phyloP scores from a whole-genome alignment of 2,888 invertebrate genomes.

The Celastrina argiolus region DNA sequence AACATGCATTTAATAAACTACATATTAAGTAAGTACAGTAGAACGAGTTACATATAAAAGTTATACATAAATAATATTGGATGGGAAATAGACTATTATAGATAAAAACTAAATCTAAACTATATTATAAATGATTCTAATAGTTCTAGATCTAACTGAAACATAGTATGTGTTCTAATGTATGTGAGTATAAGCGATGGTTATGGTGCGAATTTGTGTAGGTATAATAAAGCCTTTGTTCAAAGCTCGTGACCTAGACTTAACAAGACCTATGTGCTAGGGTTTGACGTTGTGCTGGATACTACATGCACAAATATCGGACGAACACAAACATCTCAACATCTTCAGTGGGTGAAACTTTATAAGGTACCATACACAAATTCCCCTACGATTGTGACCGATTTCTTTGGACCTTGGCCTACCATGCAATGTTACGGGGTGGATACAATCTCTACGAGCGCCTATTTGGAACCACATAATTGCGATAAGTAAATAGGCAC shows the following conservation, averaged over 20 bases:
- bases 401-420: slow-evolving; percentile 46
- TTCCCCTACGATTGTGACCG: slow-evolving; percentile 59
- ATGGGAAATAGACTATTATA: not conserved
- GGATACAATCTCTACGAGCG: slow-evolving; percentile 39
- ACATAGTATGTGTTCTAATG: slow-evolving; percentile 13
- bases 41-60: not conserved
- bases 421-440: slow-evolving; percentile 59
- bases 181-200: slow-evolving; percentile 22
- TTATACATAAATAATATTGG: no score
- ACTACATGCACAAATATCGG: slow-evolving; percentile 63
- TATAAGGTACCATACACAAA: slow-evolving; percentile 78
- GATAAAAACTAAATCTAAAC: not conserved
- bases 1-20: not conserved
- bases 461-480: not conserved
- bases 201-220: slow-evolving; percentile 72
- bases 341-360: slow-evolving; percentile 74
- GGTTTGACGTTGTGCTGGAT: slow-evolving; percentile 37
- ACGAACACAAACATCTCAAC: slow-evolving; percentile 55
- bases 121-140: not conserved
- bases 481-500: not conserved
- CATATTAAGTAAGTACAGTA: not conserved
- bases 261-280: slow-evolving; percentile 30
- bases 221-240: slow-evolving; percentile 66
- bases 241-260: slow-evolving; percentile 29
- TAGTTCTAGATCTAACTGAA: slow-evolving; percentile 10